Conservation (phyloP, 2,888 invertebrate species). For the Nemotelus nigrinus region DNA sequence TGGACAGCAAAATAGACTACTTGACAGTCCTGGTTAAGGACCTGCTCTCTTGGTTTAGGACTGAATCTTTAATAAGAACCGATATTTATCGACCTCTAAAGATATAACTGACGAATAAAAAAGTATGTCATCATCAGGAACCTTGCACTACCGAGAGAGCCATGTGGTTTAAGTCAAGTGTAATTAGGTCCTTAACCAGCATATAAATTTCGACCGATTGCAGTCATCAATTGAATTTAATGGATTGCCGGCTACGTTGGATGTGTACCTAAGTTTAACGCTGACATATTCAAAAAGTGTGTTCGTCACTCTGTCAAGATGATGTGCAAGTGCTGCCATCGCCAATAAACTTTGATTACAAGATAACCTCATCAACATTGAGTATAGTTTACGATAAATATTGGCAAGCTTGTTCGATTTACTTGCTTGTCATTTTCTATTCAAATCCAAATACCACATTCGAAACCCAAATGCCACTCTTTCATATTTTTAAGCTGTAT, state of each 20-base stretch:
- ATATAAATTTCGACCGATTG: constrained; percentile 48
- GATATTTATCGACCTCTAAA: constrained; percentile 25
- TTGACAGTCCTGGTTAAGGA: not conserved
- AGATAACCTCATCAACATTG: too few relatives aligned
- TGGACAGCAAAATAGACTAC: not conserved
- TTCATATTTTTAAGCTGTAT: too few relatives aligned
- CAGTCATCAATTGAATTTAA: constrained; percentile 50
- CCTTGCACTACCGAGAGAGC: constrained; percentile 17
- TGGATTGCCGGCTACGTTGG: constrained; percentile 30
- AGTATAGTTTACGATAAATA: too few relatives aligned
- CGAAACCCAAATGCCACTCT: too few relatives aligned
- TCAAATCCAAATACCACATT: too few relatives aligned
- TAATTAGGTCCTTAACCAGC: constrained; percentile 45
- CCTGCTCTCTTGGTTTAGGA: not conserved
- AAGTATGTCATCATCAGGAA: constrained; percentile 16
- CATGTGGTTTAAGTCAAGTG: constrained; percentile 46
- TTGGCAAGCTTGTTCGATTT: too few relatives aligned
- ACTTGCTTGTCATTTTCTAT: too few relatives aligned
- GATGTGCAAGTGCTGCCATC: too few relatives aligned
- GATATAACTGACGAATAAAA: not conserved
- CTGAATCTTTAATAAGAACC: constrained; percentile 10
- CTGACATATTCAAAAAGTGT: too few relatives aligned
- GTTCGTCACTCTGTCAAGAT: too few relatives aligned
- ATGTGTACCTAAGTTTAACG: constrained; percentile 12
- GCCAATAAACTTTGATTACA: too few relatives aligned